A percentile compares a stretch with the other conserved stretches of the same genome.
phyloP scores from a whole-genome alignment of 2,888 invertebrate genomes.

The Parnassius orleans region DNA sequence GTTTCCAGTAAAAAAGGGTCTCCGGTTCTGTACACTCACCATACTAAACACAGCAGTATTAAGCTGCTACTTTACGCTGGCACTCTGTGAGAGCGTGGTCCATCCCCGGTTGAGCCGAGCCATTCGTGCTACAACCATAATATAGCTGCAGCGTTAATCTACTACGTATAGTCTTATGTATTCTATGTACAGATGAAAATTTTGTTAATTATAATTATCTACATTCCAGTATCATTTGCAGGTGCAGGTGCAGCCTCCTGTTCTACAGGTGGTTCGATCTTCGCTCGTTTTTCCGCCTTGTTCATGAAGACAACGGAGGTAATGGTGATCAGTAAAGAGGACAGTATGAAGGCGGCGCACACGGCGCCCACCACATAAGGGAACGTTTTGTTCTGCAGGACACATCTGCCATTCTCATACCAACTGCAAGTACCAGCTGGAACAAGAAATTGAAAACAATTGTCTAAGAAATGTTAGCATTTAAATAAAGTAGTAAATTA shows the following conservation, averaged over 20 bases:
- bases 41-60: no score
- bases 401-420: slow-evolving; percentile 23
- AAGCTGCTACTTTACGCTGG: no score
- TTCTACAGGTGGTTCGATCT: background rate
- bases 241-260: background rate
- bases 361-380: slow-evolving; percentile 15
- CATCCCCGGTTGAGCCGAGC: no score
- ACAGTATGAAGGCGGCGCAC: slow-evolving; percentile 18
- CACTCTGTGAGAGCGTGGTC: no score
- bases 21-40: no score
- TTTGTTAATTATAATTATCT: background rate
- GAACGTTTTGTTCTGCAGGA: slow-evolving; percentile 25
- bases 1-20: no score
- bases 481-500: no score
- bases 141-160: no score
- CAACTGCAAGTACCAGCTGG: slow-evolving; percentile 24
- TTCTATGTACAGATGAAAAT: no score
- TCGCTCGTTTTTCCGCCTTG: slow-evolving; percentile 2
- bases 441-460: background rate
- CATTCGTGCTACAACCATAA: no score
- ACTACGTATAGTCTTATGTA: no score
- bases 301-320: slow-evolving; percentile 20
- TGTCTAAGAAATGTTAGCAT: no score
- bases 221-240: background rate
- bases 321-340: slow-evolving; percentile 14